Base-by-base conservation (phyloP, 2,888 invertebrate species). In the Nezara viridula region DNA sequence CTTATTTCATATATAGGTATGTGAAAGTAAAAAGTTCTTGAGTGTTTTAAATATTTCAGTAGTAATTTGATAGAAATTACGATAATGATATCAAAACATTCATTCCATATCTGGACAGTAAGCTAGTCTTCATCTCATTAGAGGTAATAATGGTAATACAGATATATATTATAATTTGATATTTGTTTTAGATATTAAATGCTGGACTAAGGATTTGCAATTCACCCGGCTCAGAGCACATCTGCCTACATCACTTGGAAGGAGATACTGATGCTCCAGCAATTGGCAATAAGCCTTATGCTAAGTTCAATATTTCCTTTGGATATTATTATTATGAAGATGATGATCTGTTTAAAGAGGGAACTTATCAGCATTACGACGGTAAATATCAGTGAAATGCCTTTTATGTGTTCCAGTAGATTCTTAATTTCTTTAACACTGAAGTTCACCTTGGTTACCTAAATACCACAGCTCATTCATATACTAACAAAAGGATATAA, bases 301-400 rank as follows among this genome's bases (percentile, higher is more conserved):
- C 44, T n/a, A 81, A 44, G n/a, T 81, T 81, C 47, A 81, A 81
- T 47, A 21, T 47, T 12, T 81, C 81, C 24, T 81, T 81, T 81
- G 81, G 81, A n/a, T 81, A 81, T 47, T 81, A 81, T 12, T 12
- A 44, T 47, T 81, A 44, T n/a, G 16, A 40, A 14, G 81, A 44
- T 16, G 44, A 81, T 16, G 81, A 81, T 81, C 81, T 81, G 81
- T 81, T 44, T 7, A 81, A 47, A 44, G 40, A 40, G 44, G 81
- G 81, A 40, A 81, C 81, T 37, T 81, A 47, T 47, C 81, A 81
- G n/a, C 81, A 81, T 37, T 81, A 81, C 6, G 81, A 81, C 21
- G 81, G 81, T 81, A 47, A 37, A 81, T 47, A 44, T 44, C 12
- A 14, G 21, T 81, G 27, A 14, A 27, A n/a, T 27, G 14, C 0